Base-by-base conservation (phyloP, 1,140 invertebrate species). In the Hyposmocoma kahamanoa region DNA sequence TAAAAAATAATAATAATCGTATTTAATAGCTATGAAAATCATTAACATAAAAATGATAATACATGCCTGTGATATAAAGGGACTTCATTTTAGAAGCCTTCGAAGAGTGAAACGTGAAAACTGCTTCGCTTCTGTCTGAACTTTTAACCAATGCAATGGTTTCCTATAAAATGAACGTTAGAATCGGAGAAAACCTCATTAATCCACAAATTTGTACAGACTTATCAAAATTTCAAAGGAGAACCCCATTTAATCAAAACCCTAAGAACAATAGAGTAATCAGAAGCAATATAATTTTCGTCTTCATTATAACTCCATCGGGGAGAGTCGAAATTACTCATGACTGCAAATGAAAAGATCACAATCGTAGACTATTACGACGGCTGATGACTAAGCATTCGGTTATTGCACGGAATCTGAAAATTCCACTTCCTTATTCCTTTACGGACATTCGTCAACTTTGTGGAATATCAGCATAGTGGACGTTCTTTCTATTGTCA, bases 261-360 rank as follows among this genome's bases (percentile, higher is more conserved):
- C 53, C 32, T n/a, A 36, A 36, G 63, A 76, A 79, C 70, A 82
- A 79, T 74, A 60, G 63, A 59, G 59, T 74, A 80, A 76, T 82
- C 75, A 76, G 64, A 70, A 72, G 68, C 79, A 75, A 79, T 73
- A 76, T 67, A 73, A 79, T 77, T 72, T 71, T 71, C 67, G 52
- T 62, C 46, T 78, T 78, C 72, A 67, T 78, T 76, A 78, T 78
- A 72, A 72, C 56, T 72, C 60, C 57, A 70, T 71, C 59, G 57
- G 32, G 32, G 32, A 17, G 42, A 42, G 56, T 42, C 50, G 56
- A 50, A 66, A 73, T 74, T 72, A 69, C 68, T 72, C 55, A 71
- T 72, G 53, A 69, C 63, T 69, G 72, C 62, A 72, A 74, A 82
- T 74, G 70, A 76, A 77, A 77, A 78, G 70, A 78, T 82, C 67